Conservation (phyloP, 2,888 invertebrate species). For the Erynnis tages region DNA sequence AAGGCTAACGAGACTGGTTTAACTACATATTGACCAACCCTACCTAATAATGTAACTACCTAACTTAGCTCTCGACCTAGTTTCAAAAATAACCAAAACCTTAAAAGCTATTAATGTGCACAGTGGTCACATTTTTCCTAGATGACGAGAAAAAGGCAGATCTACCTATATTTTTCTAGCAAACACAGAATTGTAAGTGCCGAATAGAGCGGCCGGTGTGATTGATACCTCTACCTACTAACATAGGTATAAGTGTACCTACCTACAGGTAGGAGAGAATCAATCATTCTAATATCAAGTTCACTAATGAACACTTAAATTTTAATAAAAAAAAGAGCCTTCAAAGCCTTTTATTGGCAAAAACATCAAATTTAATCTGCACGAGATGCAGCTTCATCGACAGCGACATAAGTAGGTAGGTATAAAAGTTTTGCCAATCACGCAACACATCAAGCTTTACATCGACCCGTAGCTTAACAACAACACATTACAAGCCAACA, state of each 20-base stretch:
- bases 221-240: no score
- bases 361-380: background rate
- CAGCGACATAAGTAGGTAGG: background rate
- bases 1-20: no score
- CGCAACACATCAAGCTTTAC: constrained; percentile 28
- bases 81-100: background rate
- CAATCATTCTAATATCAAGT: no score
- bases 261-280: no score
- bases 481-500: constrained; percentile 36
- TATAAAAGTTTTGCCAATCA: background rate
- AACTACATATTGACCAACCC: background rate
- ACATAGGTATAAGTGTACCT: no score
- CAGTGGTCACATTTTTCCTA: background rate
- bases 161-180: no score
- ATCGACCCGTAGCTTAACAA: constrained; percentile 29
- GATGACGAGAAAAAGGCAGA: background rate
- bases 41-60: no score
- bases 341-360: background rate
- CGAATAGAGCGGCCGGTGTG: no score
- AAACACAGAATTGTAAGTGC: no score
- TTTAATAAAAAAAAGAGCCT: background rate
- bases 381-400: background rate
- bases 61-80: background rate
- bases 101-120: background rate
- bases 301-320: no score